Evolutionary conservation across 2,113 vertebrate species (phyloP).

Genomic region (Oceanodroma tethys): DNA sequence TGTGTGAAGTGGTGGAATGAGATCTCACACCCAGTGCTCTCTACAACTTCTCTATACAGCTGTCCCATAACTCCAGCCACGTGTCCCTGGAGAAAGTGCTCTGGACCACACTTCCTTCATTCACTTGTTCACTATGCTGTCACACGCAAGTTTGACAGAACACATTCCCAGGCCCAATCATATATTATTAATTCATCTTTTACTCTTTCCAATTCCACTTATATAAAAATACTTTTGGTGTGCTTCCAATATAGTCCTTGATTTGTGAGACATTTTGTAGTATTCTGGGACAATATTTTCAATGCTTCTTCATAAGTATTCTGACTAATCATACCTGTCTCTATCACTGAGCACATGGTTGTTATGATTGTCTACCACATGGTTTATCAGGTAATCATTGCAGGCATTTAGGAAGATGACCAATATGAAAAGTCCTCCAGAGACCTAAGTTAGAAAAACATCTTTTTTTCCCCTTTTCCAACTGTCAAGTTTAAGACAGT

Average conservation of each 20-base stretch:
- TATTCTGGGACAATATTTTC: background rate
- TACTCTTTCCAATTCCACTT: background rate
- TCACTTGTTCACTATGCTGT: background rate
- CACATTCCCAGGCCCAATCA: background rate
- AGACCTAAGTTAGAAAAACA: background rate
- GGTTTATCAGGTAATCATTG: background rate
- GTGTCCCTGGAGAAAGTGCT: background rate
- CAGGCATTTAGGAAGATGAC: background rate
- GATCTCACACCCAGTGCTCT: background rate
- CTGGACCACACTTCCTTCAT: background rate
- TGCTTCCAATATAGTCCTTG: background rate
- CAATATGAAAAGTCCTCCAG: background rate
- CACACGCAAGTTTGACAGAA: background rate
- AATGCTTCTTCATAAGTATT: background rate
- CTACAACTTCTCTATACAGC: background rate
- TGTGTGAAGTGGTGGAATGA: background rate
- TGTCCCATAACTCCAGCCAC: background rate
- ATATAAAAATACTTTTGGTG: background rate
- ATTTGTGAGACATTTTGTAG: background rate
- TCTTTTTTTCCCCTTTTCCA: background rate
- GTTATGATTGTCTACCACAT: background rate
- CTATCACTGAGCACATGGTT: background rate
- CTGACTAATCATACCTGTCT: background rate
- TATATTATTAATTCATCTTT: background rate
- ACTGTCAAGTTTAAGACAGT: background rate